phyloP scores from a whole-genome alignment of 2,113 vertebrate species.

The Caloenas nicobarica region DNA sequence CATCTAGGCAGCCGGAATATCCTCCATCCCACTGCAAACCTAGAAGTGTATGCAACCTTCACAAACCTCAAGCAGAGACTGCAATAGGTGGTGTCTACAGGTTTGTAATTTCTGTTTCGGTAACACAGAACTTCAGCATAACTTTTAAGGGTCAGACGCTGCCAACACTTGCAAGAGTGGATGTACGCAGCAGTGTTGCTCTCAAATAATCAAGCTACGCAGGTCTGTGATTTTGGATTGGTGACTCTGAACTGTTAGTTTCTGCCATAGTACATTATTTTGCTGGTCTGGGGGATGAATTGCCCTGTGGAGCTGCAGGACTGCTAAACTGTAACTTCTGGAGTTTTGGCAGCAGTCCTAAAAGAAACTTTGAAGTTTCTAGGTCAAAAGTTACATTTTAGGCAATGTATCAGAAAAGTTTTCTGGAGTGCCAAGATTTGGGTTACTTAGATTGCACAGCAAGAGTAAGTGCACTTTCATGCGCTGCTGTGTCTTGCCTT shows the following conservation, averaged over 20 bases:
- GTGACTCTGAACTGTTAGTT: neutral
- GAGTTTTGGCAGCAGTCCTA: neutral
- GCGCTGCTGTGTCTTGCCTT: neutral
- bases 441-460: neutral
- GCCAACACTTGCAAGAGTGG: neutral
- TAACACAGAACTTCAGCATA: neutral
- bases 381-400: neutral
- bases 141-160: neutral
- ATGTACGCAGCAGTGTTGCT: accelerated
- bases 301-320: neutral
- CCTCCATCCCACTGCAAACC: neutral
- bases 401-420: neutral
- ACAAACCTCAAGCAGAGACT: neutral
- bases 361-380: neutral
- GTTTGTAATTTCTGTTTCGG: neutral
- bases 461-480: accelerated
- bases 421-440: neutral
- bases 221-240: neutral
- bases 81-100: neutral
- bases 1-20: neutral
- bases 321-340: neutral
- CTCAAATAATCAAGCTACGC: accelerated
- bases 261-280: accelerated
- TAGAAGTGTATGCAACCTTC: neutral
- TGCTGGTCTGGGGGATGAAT: neutral